Base-by-base conservation (phyloP, 2,888 invertebrate genomes). In the Alcis repandata region DNA sequence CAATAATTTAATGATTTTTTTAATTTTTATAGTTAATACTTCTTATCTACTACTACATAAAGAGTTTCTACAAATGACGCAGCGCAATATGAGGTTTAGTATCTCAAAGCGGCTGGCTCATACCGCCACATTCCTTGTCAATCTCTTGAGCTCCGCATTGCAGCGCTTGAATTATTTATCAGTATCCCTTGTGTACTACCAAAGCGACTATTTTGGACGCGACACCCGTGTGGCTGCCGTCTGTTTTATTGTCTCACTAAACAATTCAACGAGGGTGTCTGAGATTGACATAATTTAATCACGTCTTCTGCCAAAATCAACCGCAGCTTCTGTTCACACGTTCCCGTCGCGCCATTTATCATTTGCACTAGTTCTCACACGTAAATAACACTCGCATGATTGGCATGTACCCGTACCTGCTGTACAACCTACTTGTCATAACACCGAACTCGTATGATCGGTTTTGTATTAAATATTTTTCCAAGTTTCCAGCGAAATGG, bases 121-220 rank as follows among this genome's bases (percentile, higher is more conserved):
- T 60, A 32, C 17, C 78, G 13, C 43, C 19, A 48, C 43, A 84
- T 84, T 86, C 76, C 84, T 79, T 83, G 85, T 86, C 86, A 83
- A 86, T 85, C 82, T 85, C 85, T 82, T 78, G 76, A 86, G 80
- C 86, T 84, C 89, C 88, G 90, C 90, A 91, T 85, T 90, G 90
- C 91, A 89, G 87, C 83, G 81, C 85, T 87, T 91, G 87, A 90
- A 88, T 91, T 91, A 91, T 91, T 89, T 90, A 91, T 90, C 81
- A 88, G 84, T 80, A 79, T 82, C 84, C 86, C 88, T 87, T 89
- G 85, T 86, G 85, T 62, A 61, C 57, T 48, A 68, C 60, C 83
- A 83, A 87, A 83, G 76, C 80, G 79, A 79, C 82, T 77, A 83
- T 85, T 83, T 82, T 74, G 69, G 78, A 53, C 68, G 59, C 60